Evolutionary conservation across 2,888 invertebrate genomes (phyloP).

Genomic region (Criorhina ranunculi): DNA sequence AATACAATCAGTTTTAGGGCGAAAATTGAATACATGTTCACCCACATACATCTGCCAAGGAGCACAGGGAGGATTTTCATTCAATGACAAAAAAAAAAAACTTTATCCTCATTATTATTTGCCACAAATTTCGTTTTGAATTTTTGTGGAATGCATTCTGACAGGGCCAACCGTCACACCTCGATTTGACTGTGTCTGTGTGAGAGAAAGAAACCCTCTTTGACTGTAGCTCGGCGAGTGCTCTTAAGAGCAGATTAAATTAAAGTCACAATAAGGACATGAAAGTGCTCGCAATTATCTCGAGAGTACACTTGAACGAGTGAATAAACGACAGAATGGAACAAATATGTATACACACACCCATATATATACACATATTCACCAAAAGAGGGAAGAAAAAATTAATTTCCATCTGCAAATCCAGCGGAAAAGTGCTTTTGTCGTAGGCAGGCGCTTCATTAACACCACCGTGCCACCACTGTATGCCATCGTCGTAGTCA

Average conservation of each 20-base stretch:
- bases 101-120: constrained; percentile 62
- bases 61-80: constrained; percentile 22
- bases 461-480: constrained; percentile 55
- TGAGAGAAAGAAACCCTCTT: constrained; percentile 16
- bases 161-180: constrained; percentile 20
- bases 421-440: constrained; percentile 75
- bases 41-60: constrained; percentile 10
- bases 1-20: constrained; percentile 55
- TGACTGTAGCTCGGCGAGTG: constrained; percentile 23
- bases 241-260: constrained; percentile 75
- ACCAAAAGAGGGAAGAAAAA: constrained; percentile 34
- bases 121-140: constrained; percentile 58
- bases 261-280: constrained; percentile 76
- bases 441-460: constrained; percentile 67
- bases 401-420: constrained; percentile 73
- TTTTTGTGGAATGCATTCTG: constrained; percentile 53
- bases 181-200: neutral
- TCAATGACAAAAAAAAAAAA: constrained; percentile 31
- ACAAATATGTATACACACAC: neutral
- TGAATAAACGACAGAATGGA: constrained; percentile 48
- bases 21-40: constrained; percentile 55
- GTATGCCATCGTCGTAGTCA: neutral
- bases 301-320: constrained; percentile 71
- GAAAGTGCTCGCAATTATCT: constrained; percentile 77
- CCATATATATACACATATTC: constrained; percentile 5